Conservation (phyloP, 2,797 vertebrate species). For the Myotis pilosus region DNA sequence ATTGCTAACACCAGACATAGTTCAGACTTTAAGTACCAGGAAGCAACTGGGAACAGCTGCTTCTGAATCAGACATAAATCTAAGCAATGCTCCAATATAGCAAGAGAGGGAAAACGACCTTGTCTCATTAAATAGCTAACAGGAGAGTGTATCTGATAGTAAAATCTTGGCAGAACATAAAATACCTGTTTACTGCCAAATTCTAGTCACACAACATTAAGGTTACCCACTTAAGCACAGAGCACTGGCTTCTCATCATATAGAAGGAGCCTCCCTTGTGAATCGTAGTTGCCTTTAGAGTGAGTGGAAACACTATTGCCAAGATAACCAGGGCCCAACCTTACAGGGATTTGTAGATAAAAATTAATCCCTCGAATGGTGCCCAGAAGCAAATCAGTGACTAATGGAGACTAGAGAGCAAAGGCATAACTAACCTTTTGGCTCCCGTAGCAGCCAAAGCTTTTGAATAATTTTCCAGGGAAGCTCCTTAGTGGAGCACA, state of each 20-base stretch:
- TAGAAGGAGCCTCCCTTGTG: conserved; percentile 56
- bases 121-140: conserved; percentile 79
- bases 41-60: conserved; percentile 74
- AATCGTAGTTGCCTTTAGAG: conserved; percentile 57
- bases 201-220: conserved; percentile 78
- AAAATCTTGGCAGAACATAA: conserved; percentile 79
- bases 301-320: conserved; percentile 48
- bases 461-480: conserved; percentile 62
- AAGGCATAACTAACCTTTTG: conserved; percentile 52
- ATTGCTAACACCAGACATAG: conserved; percentile 72
- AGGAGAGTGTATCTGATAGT: conserved; percentile 76
- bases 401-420: conserved; percentile 54
- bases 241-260: conserved; percentile 54
- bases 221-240: conserved; percentile 71
- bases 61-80: conserved; percentile 76
- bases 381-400: conserved; percentile 68
- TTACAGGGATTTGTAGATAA: conserved; percentile 70
- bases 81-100: conserved; percentile 65
- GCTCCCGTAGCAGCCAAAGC: conserved; percentile 43
- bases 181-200: conserved; percentile 78
- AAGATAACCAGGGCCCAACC: conserved; percentile 56
- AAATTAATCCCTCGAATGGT: conserved; percentile 72
- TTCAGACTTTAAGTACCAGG: conserved; percentile 72
- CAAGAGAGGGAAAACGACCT: conserved; percentile 49
- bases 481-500: background rate